Percentiles rank a stretch among this genome's conserved stretches.
Conservation (phyloP, 1,140 invertebrate genomes). For the Macrostomum lignano region DNA sequence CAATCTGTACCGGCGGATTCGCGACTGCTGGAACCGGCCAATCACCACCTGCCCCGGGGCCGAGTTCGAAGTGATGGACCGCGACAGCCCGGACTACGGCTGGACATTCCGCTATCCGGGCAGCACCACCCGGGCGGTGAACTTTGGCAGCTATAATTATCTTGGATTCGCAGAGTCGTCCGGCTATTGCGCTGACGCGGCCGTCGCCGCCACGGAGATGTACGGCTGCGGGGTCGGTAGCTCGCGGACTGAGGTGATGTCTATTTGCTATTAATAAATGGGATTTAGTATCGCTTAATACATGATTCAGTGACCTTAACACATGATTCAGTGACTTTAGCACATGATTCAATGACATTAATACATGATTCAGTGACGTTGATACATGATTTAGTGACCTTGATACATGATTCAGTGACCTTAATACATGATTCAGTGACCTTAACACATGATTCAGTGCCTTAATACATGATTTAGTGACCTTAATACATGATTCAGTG, state of each 20-base stretch:
- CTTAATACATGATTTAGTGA: too few relatives aligned
- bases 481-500: too few relatives aligned
- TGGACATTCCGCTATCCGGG: conserved; percentile 49
- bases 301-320: too few relatives aligned
- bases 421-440: too few relatives aligned
- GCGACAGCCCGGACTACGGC: conserved; percentile 50
- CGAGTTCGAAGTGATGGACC: conserved; percentile 52
- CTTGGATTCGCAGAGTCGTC: conserved; percentile 32
- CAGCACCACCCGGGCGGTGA: conserved; percentile 25
- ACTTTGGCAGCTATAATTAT: conserved; percentile 34
- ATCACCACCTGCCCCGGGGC: conserved; percentile 66
- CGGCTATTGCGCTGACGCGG: conserved; percentile 25
- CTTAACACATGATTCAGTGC: too few relatives aligned
- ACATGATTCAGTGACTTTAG: too few relatives aligned
- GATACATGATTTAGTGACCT: too few relatives aligned
- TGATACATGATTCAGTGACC: too few relatives aligned
- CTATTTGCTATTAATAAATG: too few relatives aligned
- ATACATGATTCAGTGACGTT: too few relatives aligned
- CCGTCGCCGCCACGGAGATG: conserved; percentile 16
- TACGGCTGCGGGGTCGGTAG: conserved; percentile 24
- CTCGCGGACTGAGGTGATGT: conserved; percentile 24
- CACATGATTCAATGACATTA: too few relatives aligned
- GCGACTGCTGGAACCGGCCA: conserved; percentile 73
- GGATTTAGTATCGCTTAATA: too few relatives aligned
- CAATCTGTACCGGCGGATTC: conserved; percentile 62